Evolutionary conservation across 2,797 vertebrate species (phyloP), one percentile per base, ranked within the genome.

Genomic region (Sebastes miniatus): DNA sequence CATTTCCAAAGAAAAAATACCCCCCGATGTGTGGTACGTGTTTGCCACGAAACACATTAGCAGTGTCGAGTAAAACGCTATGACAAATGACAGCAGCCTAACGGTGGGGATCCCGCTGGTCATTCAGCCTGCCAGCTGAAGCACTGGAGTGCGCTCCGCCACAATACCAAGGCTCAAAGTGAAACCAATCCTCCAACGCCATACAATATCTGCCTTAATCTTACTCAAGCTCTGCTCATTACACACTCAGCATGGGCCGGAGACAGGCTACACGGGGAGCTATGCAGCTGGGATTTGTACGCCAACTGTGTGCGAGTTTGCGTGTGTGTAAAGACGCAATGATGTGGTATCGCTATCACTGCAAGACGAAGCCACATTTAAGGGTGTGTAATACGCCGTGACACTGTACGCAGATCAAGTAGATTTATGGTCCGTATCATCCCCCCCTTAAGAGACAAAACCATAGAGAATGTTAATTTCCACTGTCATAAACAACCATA

Each of bases 181-280:
- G 81, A 90, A 92, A 92, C 86, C 89, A 73, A 91, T 92, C 84
- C 86, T 86, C 88, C 84, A 79, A 62, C 47, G 76, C 84, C 65
- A 83, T 73, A 87, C 83, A 88, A 89, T 92, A 93, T 92, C 90
- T 90, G 80, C 83, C 89, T 88, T 94, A 94, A 94, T 93, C 93
- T 92, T 66, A 88, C 87, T 91, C 87, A 88, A 90, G 91, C 92
- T 90, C 80, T 7, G 80, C 91, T 93, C 91, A 92, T 93, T 94
- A 93, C 91, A 92, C 88, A 91, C 90, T 87, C 93, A 92, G 92
- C 93, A 81, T 91, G 94, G 78, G 88, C 79, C 71, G 73, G 88
- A 89, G 88, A 88, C 80, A 80, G 84, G 75, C 85, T 47, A 73
- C 85, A 78, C 74, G 4, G 86, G 87, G 81, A 88, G 87, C 76